Evolutionary conservation across 1,140 invertebrate genomes (phyloP).

Genomic region (Scylla paramamosain): DNA sequence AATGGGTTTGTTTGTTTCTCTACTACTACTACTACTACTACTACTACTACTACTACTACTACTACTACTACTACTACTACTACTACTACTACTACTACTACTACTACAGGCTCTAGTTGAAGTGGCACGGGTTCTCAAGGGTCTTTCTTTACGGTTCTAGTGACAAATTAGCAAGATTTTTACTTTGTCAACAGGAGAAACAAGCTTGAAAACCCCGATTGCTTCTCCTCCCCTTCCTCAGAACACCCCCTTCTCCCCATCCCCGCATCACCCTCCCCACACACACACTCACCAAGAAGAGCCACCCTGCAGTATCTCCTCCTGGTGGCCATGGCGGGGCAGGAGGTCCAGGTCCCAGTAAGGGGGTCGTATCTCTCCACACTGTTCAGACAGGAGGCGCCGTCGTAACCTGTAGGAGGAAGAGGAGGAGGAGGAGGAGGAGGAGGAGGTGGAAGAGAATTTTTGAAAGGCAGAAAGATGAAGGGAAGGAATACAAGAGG

Average conservation of each 20-base stretch:
- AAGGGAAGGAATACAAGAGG: not conserved
- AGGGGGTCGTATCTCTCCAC: conserved; percentile 86
- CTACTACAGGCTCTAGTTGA: not conserved
- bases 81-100: conserved; percentile 23
- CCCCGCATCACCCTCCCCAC: no score
- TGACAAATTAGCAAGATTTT: no score
- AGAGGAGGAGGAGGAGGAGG: conserved; percentile 14
- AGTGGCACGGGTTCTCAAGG: no score
- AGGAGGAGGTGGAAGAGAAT: not conserved
- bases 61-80: conserved; percentile 23
- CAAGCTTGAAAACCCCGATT: no score
- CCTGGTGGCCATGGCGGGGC: conserved; percentile 85
- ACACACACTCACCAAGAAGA: conserved; percentile 81
- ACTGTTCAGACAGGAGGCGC: conserved; percentile 79
- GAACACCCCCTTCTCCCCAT: no score
- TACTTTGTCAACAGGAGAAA: no score
- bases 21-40: not conserved
- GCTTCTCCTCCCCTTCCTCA: no score
- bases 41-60: conserved; percentile 23
- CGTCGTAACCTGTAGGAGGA: conserved; percentile 79
- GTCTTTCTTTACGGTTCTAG: no score
- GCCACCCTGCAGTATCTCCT: conserved; percentile 85
- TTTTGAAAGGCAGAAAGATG: not conserved
- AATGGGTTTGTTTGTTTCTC: no score
- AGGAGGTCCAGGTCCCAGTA: conserved; percentile 85